These are phyloP conservation scores for Drosophila simulans DNA, from an alignment of 1,140 invertebrate genomes.

Conservation along the genomic window DNA sequence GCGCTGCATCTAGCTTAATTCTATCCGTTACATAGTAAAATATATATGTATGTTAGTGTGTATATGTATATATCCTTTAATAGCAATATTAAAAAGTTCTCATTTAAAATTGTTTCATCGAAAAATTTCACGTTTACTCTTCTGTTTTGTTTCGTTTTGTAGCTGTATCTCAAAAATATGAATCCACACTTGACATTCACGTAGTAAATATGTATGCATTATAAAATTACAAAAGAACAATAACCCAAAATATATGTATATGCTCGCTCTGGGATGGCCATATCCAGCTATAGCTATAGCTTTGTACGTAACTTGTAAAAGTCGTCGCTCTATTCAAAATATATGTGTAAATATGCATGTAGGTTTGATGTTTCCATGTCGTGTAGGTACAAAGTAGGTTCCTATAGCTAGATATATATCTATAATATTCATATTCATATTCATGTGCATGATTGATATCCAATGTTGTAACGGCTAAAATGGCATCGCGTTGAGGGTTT, in stretches of 20 bases:
- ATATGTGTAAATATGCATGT: conserved; percentile 53
- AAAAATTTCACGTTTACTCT: conserved; percentile 59
- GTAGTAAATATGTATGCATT: conserved; percentile 46
- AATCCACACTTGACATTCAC: conserved; percentile 61
- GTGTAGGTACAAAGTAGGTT: conserved; percentile 75
- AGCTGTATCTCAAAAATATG: conserved; percentile 73
- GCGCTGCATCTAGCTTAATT: conserved; percentile 50
- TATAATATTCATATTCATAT: conserved; percentile 32
- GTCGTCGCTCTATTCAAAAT: conserved; percentile 74
- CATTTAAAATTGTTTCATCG: conserved; percentile 63
- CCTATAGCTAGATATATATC: conserved; percentile 48
- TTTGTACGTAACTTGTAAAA: conserved; percentile 61
- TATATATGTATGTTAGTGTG: conserved; percentile 30
- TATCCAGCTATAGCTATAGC: conserved; percentile 15
- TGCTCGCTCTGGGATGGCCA: conserved; percentile 48
- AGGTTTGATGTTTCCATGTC: conserved; percentile 40
- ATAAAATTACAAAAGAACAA: conserved; percentile 77
- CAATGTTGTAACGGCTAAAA: conserved; percentile 73
- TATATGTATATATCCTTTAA: conserved; percentile 43
- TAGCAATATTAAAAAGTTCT: conserved; percentile 52
- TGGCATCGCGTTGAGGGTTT: conserved; percentile 61
- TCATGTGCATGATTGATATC: conserved; percentile 46
- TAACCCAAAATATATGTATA: conserved; percentile 57
- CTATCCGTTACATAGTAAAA: conserved; percentile 60
- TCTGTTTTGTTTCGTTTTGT: conserved; percentile 36